Base-by-base conservation (phyloP, 2,797 vertebrate species). In the Chiroxiphia lanceolata region DNA sequence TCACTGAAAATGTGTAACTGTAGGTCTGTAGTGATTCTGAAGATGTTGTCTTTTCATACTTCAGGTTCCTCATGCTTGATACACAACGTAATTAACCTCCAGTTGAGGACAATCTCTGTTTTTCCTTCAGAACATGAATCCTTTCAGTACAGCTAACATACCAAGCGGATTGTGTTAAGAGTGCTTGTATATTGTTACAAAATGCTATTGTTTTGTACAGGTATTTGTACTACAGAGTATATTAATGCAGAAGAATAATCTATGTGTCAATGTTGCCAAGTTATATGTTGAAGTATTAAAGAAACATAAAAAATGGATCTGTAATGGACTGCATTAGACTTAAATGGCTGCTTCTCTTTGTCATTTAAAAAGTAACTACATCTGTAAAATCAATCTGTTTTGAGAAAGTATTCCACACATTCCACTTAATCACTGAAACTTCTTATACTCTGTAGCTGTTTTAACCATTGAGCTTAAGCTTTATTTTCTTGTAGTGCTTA, bases 11-110 rank as follows among this genome's bases (percentile, higher is more conserved):
- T 15, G 14, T 31, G 48, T 93, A 87, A 80, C 38, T 78, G 40
- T 61, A 47, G n/a, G 63, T 56, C 11, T 89, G 79, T 64, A 85
- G 57, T 54, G 93, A 96, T 90, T 91, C 77, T 77, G 45, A 61
- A 94, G 72, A 88, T 93, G 63, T 21, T 70, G 77, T 42, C 20
- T 94, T 94, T 85, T 94, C 92, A 72, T 83, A 59, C 50, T 87
- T 84, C 22, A 42, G 13, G 40, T 57, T 95, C 78, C 85, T 94
- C 61, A 72, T 76, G 59, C 44, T 91, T 90, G 79, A 15, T 27
- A 36, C 26, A 60, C 13, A 71, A 25, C 26, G 22, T 69, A 88
- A 77, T 84, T 85, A 78, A 59, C 26, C 22, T 21, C 79, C 67
- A 78, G 89, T 71, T 94, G 92, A 83, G 61, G 95, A 89, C 25